These are phyloP conservation scores for Theonella swinhoei DNA, from an alignment of 37 sponge, comb jelly and placozoan species.

Conservation along the genomic window DNA sequence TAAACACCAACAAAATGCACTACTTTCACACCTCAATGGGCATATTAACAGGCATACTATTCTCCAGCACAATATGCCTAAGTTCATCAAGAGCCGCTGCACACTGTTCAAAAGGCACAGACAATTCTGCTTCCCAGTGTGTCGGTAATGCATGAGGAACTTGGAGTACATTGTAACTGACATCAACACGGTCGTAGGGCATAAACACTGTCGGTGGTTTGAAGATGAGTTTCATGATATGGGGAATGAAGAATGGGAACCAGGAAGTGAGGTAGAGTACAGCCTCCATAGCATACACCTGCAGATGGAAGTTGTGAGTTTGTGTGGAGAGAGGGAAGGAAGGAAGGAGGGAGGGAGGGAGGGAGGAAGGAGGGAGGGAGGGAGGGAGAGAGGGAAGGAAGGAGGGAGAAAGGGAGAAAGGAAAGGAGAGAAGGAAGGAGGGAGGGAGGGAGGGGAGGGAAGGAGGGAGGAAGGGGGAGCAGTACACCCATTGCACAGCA, in stretches of 20 bases:
- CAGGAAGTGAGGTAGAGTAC: constrained; percentile 18
- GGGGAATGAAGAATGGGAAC: constrained; percentile 22
- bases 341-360: constrained; percentile 1
- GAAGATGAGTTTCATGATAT: constrained; percentile 40
- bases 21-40: constrained; percentile 53
- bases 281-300: constrained; percentile 16
- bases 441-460: not conserved
- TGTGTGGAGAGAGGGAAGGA: constrained; percentile 13
- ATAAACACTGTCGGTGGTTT: constrained; percentile 21
- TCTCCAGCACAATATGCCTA: not conserved
- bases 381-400: constrained; percentile 1
- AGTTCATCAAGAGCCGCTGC: constrained; percentile 34
- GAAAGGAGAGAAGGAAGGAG: not conserved
- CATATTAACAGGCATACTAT: constrained; percentile 52
- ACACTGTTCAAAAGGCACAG: constrained; percentile 42
- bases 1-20: not conserved
- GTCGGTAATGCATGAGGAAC: constrained; percentile 42
- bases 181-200: constrained; percentile 48
- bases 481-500: no score
- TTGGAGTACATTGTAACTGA: constrained; percentile 38
- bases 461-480: not conserved
- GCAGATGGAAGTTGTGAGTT: no score
- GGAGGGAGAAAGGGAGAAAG: not conserved
- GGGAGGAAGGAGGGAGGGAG: constrained; percentile 8
- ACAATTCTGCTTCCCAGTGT: constrained; percentile 58